phyloP scores from a whole-genome alignment of 1,140 invertebrate species.

The Bombus polaris region DNA sequence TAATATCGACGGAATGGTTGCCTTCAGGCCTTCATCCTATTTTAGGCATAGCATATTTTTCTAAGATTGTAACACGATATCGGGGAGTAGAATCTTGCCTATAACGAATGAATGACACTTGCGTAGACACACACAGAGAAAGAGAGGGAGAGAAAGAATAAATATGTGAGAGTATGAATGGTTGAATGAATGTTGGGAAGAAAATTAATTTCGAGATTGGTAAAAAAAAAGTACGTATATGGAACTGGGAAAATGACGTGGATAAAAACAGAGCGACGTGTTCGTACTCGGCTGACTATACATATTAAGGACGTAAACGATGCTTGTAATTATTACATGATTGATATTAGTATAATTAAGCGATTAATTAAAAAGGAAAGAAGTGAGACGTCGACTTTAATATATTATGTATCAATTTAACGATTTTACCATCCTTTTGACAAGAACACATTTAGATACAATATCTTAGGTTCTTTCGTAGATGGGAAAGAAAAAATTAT shows the following conservation, averaged over 20 bases:
- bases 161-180: background rate
- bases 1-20: slow-evolving; percentile 81
- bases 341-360: slow-evolving; percentile 83
- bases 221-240: slow-evolving; percentile 36
- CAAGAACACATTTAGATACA: slow-evolving; percentile 46
- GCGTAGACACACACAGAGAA: slow-evolving; percentile 9
- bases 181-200: slow-evolving; percentile 26
- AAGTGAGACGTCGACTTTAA: slow-evolving; percentile 80
- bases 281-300: slow-evolving; percentile 77
- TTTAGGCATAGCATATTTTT: slow-evolving; percentile 84
- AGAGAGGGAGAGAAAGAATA: slow-evolving; percentile 1
- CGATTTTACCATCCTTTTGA: slow-evolving; percentile 78
- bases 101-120: slow-evolving; percentile 22
- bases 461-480: slow-evolving; percentile 74
- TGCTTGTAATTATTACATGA: slow-evolving; percentile 82
- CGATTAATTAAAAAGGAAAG: slow-evolving; percentile 72
- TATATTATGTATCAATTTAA: slow-evolving; percentile 77
- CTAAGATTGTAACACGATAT: slow-evolving; percentile 81
- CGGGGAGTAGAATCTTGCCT: slow-evolving; percentile 63
- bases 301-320: slow-evolving; percentile 80
- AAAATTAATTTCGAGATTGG: slow-evolving; percentile 25
- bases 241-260: background rate
- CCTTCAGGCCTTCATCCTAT: slow-evolving; percentile 83
- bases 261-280: slow-evolving; percentile 60
- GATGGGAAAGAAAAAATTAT: slow-evolving; percentile 40